phyloP scores from a whole-genome alignment of 2,888 invertebrate genomes.

The Athalia cordata region DNA sequence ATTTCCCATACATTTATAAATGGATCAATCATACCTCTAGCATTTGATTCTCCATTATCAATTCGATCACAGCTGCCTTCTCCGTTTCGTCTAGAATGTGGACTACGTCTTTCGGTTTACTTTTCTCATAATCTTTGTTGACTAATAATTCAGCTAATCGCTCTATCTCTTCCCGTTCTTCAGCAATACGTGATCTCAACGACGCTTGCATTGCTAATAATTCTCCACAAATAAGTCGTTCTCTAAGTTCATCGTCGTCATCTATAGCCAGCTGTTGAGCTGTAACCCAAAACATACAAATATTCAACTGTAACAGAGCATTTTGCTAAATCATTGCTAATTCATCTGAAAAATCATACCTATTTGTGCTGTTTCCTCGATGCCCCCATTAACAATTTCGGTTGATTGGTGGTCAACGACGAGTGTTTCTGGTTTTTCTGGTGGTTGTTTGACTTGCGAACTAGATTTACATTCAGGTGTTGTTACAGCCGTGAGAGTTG shows the following conservation, averaged over 20 bases:
- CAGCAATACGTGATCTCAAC: conserved; percentile 82
- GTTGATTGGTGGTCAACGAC: conserved; percentile 42
- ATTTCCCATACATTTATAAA: not conserved
- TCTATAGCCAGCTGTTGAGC: conserved; percentile 46
- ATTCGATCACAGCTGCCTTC: conserved; percentile 73
- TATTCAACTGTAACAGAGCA: not conserved
- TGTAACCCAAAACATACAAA: not conserved
- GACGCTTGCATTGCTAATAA: conserved; percentile 81
- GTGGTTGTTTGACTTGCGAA: conserved; percentile 49
- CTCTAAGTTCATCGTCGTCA: conserved; percentile 64
- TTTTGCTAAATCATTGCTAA: not conserved
- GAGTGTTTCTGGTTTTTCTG: conserved; percentile 47
- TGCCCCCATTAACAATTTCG: conserved; percentile 31
- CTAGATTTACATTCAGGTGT: conserved; percentile 47
- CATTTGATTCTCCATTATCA: conserved; percentile 80
- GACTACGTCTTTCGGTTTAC: conserved; percentile 57
- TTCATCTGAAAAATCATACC: conserved; percentile 8
- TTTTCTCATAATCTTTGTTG: conserved; percentile 60
- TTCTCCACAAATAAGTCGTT: conserved; percentile 72
- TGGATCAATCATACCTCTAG: conserved; percentile 73
- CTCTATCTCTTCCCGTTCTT: conserved; percentile 84
- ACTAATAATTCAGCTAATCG: conserved; percentile 73
- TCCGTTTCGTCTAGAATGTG: conserved; percentile 74
- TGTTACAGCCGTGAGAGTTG: conserved; percentile 4
- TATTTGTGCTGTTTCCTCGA: conserved; percentile 45